Evolutionary conservation across 2,113 vertebrate species (phyloP).

Genomic region (Eira barbara): DNA sequence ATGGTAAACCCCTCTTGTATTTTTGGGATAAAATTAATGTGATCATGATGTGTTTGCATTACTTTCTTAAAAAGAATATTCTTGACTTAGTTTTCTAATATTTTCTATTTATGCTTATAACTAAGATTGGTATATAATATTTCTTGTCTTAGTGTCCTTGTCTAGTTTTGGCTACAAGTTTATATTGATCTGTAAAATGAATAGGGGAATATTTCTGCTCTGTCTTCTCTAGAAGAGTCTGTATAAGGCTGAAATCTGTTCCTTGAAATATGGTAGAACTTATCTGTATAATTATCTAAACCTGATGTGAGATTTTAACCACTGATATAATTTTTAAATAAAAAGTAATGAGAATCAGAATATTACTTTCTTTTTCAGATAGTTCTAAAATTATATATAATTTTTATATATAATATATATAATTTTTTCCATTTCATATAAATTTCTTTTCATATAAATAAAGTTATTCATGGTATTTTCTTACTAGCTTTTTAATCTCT

Average conservation of each 20-base stretch:
- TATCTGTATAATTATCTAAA: background rate
- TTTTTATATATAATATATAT: background rate
- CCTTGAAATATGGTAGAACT: background rate
- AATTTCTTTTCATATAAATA: background rate
- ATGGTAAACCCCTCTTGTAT: background rate
- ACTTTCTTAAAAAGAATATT: background rate
- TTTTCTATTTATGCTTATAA: constrained; percentile 10
- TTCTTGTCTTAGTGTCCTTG: background rate
- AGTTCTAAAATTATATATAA: background rate
- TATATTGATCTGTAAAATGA: background rate
- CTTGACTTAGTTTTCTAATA: background rate
- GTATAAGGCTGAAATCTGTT: background rate
- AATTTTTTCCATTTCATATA: background rate
- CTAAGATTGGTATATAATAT: background rate
- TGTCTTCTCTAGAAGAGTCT: background rate
- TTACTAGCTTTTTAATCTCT: constrained; percentile 23
- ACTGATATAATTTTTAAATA: background rate
- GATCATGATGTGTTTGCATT: background rate
- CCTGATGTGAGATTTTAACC: background rate
- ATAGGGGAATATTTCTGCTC: background rate
- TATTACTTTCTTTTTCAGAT: background rate
- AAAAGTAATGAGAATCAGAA: background rate
- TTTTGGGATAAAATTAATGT: background rate
- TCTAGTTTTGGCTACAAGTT: background rate
- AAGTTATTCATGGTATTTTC: background rate